A percentile compares a stretch with the other conserved stretches of the same genome.
phyloP scores from a whole-genome alignment of 2,888 invertebrate species.

The Perdita meconis region DNA sequence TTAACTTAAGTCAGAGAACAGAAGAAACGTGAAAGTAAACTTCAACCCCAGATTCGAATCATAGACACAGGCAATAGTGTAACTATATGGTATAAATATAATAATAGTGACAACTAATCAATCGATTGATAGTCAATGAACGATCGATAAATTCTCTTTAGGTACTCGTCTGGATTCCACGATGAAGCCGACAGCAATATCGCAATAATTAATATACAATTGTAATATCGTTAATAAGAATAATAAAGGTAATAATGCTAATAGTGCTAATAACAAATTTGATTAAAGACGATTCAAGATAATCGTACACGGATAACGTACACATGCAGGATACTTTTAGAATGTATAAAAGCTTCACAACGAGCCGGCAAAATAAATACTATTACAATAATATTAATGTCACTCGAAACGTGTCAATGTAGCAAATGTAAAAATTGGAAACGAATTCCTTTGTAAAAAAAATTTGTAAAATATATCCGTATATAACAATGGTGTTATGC shows the following conservation, averaged over 20 bases:
- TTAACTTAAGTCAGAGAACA: constrained; percentile 9
- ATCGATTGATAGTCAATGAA: constrained; percentile 66
- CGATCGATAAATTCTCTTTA: constrained; percentile 71
- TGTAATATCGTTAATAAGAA: constrained; percentile 49
- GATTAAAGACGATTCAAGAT: constrained; percentile 63
- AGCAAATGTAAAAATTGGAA: neutral
- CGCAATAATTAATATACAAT: constrained; percentile 66
- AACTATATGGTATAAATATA: constrained; percentile 70
- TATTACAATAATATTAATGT: constrained; percentile 18
- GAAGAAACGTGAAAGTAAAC: constrained; percentile 23
- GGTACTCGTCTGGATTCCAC: constrained; percentile 58
- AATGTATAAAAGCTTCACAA: constrained; percentile 14
- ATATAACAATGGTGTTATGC: neutral
- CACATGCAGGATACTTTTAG: constrained; percentile 53
- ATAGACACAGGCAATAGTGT: constrained; percentile 71
- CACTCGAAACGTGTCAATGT: neutral
- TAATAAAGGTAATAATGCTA: constrained; percentile 54
- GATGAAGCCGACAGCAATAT: constrained; percentile 58
- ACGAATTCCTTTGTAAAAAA: neutral
- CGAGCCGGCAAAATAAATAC: constrained; percentile 20
- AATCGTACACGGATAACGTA: constrained; percentile 45
- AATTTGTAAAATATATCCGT: constrained; percentile 1
- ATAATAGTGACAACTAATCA: constrained; percentile 69
- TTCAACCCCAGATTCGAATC: constrained; percentile 23
- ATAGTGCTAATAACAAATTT: constrained; percentile 69